Evolutionary conservation across 2,797 vertebrate genomes (phyloP).

Genomic region (Tachyglossus aculeatus): DNA sequence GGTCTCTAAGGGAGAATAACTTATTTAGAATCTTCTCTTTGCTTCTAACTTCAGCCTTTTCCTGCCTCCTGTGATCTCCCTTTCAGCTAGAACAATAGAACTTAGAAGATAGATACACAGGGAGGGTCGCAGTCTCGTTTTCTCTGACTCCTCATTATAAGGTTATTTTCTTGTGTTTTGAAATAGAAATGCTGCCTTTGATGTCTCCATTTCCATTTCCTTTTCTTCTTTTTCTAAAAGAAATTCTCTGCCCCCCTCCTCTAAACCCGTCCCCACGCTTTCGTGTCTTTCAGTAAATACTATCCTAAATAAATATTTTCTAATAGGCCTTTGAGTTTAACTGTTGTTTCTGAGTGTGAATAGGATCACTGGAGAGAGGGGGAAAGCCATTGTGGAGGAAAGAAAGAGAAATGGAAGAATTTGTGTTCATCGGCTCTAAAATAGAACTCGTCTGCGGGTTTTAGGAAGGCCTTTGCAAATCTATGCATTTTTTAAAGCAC

Average conservation of each 20-base stretch:
- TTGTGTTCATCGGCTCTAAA: neutral
- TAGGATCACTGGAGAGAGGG: constrained; percentile 69
- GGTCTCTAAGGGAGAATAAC: constrained; percentile 59
- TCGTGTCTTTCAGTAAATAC: constrained; percentile 55
- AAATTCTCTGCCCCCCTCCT: constrained; percentile 30
- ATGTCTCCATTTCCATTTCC: constrained; percentile 58
- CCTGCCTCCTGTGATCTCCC: constrained; percentile 18
- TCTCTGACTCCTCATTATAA: constrained; percentile 70
- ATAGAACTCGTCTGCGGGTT: constrained; percentile 7
- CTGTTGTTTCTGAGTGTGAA: constrained; percentile 68
- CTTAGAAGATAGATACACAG: constrained; percentile 64
- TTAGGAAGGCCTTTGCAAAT: constrained; percentile 17
- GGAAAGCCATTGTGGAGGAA: constrained; percentile 45
- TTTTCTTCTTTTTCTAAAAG: constrained; percentile 47
- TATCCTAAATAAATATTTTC: constrained; percentile 70
- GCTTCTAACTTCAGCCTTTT: constrained; percentile 52
- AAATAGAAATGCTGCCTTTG: constrained; percentile 71
- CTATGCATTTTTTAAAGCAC: too few species aligned
- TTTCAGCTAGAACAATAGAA: constrained; percentile 67
- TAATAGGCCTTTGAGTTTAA: constrained; percentile 66
- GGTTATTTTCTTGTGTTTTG: constrained; percentile 70
- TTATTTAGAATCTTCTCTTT: constrained; percentile 51
- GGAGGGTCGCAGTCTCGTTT: constrained; percentile 43
- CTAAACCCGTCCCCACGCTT: constrained; percentile 39
- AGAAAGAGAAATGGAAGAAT: neutral